Evolutionary conservation across 2,888 invertebrate species (phyloP).

Genomic region (Plemyria rubiginata): DNA sequence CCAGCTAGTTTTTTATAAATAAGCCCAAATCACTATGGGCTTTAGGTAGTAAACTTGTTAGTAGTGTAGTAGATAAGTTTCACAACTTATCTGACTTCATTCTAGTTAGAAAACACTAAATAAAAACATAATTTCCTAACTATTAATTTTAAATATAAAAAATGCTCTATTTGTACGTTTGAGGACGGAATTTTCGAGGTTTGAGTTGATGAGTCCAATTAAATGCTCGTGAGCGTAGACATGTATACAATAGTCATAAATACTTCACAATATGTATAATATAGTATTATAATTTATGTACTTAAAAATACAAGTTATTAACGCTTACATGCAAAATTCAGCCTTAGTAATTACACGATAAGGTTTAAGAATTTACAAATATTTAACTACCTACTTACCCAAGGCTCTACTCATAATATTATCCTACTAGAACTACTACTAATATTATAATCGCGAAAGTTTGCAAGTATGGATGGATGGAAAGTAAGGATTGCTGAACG

Average conservation of each 20-base stretch:
- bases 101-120: too few relatives aligned
- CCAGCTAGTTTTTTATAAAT: too few relatives aligned
- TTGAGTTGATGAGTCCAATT: background rate
- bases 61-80: too few relatives aligned
- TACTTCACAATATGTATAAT: background rate
- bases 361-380: slow-evolving; percentile 13
- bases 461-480: too few relatives aligned
- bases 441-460: too few relatives aligned
- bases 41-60: too few relatives aligned
- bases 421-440: too few relatives aligned
- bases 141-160: background rate
- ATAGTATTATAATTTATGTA: background rate
- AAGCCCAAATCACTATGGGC: too few relatives aligned
- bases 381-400: background rate
- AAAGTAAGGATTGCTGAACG: too few relatives aligned
- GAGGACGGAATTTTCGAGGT: slow-evolving; percentile 10
- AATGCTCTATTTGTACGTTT: slow-evolving; percentile 16
- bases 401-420: background rate
- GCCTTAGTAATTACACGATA: slow-evolving; percentile 28
- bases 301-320: background rate
- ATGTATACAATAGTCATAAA: background rate
- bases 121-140: too few relatives aligned
- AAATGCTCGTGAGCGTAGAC: background rate
- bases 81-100: too few relatives aligned
- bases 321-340: slow-evolving; percentile 25